phyloP scores from a whole-genome alignment of 2,113 vertebrate genomes.

The Rhodinocichla rosea region DNA sequence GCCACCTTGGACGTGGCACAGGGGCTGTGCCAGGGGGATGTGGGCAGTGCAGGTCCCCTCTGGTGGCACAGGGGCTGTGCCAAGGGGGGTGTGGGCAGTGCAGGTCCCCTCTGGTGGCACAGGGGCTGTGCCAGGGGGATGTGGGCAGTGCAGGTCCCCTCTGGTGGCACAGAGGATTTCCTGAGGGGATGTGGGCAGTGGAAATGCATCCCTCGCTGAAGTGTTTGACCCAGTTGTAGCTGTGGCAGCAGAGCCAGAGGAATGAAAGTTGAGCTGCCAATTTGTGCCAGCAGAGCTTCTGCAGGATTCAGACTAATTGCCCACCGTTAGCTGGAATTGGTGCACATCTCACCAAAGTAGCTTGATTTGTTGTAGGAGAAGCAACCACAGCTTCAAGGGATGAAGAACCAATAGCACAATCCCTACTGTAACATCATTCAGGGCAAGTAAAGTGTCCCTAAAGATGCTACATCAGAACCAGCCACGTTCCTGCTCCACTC shows the following conservation, averaged over 20 bases:
- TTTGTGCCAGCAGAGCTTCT: neutral
- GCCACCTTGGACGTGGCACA: rapidly evolving
- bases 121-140: rapidly evolving
- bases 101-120: rapidly evolving
- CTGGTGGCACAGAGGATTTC: too few relatives aligned
- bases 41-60: rapidly evolving
- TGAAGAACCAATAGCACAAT: neutral
- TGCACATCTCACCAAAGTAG: neutral
- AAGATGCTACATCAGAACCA: neutral
- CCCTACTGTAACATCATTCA: rapidly evolving
- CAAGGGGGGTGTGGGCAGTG: rapidly evolving
- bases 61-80: rapidly evolving
- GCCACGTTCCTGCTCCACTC: rapidly evolving
- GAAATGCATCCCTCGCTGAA: neutral
- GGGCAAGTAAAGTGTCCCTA: neutral
- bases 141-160: neutral
- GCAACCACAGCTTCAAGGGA: neutral
- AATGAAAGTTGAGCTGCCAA: neutral
- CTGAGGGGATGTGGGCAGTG: neutral
- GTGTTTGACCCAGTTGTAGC: neutral
- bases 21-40: rapidly evolving
- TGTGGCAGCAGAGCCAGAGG: neutral
- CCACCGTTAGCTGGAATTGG: neutral
- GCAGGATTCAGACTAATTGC: neutral
- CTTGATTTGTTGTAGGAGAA: neutral